Base-by-base conservation (phyloP, 2,888 invertebrate genomes). In the Aproaerema taeniolella region DNA sequence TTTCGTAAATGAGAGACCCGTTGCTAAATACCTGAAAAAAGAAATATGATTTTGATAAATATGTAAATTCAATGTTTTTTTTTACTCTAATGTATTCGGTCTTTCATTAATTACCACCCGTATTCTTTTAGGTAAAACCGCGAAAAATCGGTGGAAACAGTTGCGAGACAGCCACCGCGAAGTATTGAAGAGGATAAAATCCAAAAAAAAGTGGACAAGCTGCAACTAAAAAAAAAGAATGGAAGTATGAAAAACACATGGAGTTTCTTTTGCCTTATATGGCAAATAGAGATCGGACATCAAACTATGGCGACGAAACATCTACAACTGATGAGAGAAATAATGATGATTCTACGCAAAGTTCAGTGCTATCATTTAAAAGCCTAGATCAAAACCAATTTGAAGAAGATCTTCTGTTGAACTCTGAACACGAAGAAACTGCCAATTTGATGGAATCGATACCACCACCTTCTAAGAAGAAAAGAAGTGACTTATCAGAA, bases 11-110 rank as follows among this genome's bases (percentile, higher is more conserved):
- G 28, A 26, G 7, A 10, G 15, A 10, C 31, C 38, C n/a, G 38
- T 31, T 14, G 42, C 35, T 17, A 43, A 39, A 36, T 36, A 43
- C 32, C 42, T 43, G 42, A 9, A 20, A 29, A 35, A n/a, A 33
- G 10, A 36, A 12, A 3, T 29, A 7, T 12, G 3, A 10, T 11
- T 29, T 29, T 29, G n/a, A 7, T 12, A 12, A 29, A 7, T 29
- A 29, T 29, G 13, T 29, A 3, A 2, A 29, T 29, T 4, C 8
- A 25, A 25, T 25, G 8, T 7, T 25, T 25, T 2, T 25, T 25
- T 25, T 31, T 20, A 16, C 20, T 41, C n/a, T n/a, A n/a, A n/a
- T n/a, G n/a, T n/a, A n/a, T n/a, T n/a, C n/a, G n/a, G n/a, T n/a
- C n/a, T n/a, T n/a, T n/a, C n/a, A n/a, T n/a, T n/a, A n/a, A n/a